Conservation (phyloP, 2,888 invertebrate genomes). For the Ormyrus nitidulus region DNA sequence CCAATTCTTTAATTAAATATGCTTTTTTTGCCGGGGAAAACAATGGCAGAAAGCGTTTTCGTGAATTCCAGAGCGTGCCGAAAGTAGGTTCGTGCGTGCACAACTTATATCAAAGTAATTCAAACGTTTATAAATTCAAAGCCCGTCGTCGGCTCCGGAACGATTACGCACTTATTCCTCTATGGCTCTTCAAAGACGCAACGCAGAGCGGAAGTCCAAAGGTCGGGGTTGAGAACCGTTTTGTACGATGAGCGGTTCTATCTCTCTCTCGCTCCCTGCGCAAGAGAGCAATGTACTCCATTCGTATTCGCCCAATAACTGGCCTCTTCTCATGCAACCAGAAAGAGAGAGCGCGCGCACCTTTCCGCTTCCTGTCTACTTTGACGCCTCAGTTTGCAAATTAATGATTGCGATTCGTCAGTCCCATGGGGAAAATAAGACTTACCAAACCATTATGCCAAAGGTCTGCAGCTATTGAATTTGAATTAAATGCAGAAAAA, state of each 20-base stretch:
- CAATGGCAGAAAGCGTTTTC: no score
- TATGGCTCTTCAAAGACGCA: not conserved
- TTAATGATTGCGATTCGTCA: constrained; percentile 17
- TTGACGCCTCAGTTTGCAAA: constrained; percentile 18
- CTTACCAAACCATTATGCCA: no score
- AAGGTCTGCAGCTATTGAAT: no score
- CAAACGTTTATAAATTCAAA: constrained; percentile 39
- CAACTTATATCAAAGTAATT: constrained; percentile 32
- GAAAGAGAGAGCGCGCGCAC: constrained; percentile 14
- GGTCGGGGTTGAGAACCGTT: constrained; percentile 59
- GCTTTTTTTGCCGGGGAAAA: no score
- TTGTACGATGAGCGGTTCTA: constrained; percentile 60
- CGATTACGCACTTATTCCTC: constrained; percentile 50
- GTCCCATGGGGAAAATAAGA: no score
- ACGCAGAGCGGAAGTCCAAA: constrained; percentile 23
- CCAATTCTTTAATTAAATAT: no score
- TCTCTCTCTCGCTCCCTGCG: constrained; percentile 50
- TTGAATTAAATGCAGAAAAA: no score
- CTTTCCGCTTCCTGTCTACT: constrained; percentile 36
- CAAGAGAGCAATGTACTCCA: constrained; percentile 65
- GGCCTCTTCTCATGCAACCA: constrained; percentile 20
- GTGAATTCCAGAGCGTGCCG: not conserved
- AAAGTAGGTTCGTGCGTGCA: not conserved
- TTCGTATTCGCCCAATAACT: constrained; percentile 66
- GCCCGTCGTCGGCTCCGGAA: constrained; percentile 46